Base-by-base conservation (phyloP, 2,113 vertebrate genomes). In the Pardalotus punctatus region DNA sequence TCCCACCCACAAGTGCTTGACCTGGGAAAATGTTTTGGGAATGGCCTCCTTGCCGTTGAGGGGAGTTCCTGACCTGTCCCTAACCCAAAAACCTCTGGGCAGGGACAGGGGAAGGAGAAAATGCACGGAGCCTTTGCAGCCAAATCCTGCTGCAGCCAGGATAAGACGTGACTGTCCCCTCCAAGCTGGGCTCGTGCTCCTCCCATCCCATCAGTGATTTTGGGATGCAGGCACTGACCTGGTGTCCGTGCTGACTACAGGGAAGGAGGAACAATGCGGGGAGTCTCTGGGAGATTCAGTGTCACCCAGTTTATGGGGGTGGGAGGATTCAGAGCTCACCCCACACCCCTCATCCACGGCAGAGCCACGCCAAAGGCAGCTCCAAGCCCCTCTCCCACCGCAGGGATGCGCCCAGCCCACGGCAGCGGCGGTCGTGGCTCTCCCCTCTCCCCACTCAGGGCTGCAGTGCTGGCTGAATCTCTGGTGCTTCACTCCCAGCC, bases 401-500 rank as follows among this genome's bases (percentile, higher is more conserved):
- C 65, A 15, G 57, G 64, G 89, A 10, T 7, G 48, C 1, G 0
- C 42, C 67, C 77, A 53, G 65, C 67, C 19, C 64, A 16, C 0
- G 0, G 42, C 50, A 56, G 50, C 0, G 14, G 8, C 5, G 51
- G 17, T 38, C 29, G 15, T 12, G 22, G 3, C 36, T 50, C 38
- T 74, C 22, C 5, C 28, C 60, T 88, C 35, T 64, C 84, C 22
- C 6, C 8, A 12, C 35, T 7, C 21, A 53, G 64, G n/a, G 42
- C 69, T 66, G 29, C 1, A 72, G 82, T 0, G 0, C 83, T 86
- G 96, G 89, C 89, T 54, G 11, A 2, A 17, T 13, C 73, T 45
- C 85, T 12, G 21, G 23, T 9, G 48, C 77, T 87, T 88, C 64
- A 11, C 72, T 70, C 70, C 88, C 88, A 93, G 81, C 93, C 64